A percentile compares a stretch with the other conserved stretches of the same genome.
Evolutionary conservation across 2,113 vertebrate genomes (phyloP).

Genomic region (Triplophysa rosa): DNA sequence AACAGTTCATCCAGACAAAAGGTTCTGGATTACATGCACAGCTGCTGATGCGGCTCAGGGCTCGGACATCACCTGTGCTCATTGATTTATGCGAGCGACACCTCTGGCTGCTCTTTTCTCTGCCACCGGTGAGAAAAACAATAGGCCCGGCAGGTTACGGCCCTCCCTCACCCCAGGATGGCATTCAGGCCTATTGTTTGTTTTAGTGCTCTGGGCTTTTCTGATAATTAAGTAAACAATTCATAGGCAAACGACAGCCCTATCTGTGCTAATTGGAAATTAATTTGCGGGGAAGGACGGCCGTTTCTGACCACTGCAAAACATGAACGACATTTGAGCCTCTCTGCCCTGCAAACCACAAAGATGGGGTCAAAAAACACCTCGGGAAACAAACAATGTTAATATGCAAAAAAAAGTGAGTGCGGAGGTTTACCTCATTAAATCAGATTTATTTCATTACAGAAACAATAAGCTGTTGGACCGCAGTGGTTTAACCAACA

Average conservation of each 20-base stretch:
- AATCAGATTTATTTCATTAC: slow-evolving; percentile 23
- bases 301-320: slow-evolving; percentile 4
- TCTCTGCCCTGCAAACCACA: background rate
- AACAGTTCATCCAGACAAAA: slow-evolving; percentile 38
- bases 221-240: slow-evolving; percentile 47
- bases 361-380: background rate
- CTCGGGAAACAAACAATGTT: background rate
- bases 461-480: slow-evolving; percentile 18
- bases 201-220: slow-evolving; percentile 35
- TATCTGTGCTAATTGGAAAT: slow-evolving; percentile 43
- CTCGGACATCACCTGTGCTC: slow-evolving; percentile 36
- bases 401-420: background rate
- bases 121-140: slow-evolving; percentile 8
- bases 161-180: slow-evolving; percentile 33
- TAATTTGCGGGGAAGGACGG: slow-evolving; percentile 29
- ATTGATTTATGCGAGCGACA: slow-evolving; percentile 40
- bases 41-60: slow-evolving; percentile 12
- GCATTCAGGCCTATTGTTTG: slow-evolving; percentile 43
- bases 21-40: slow-evolving; percentile 23
- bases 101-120: slow-evolving; percentile 45
- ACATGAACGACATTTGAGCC: background rate
- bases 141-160: background rate
- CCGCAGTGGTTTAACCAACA: background rate
- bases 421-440: slow-evolving; percentile 23
- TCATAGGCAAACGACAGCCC: slow-evolving; percentile 40